Evolutionary conservation across 2,113 vertebrate species (phyloP), one percentile per base, ranked within the genome.

Genomic region (Collichthys lucidus): DNA sequence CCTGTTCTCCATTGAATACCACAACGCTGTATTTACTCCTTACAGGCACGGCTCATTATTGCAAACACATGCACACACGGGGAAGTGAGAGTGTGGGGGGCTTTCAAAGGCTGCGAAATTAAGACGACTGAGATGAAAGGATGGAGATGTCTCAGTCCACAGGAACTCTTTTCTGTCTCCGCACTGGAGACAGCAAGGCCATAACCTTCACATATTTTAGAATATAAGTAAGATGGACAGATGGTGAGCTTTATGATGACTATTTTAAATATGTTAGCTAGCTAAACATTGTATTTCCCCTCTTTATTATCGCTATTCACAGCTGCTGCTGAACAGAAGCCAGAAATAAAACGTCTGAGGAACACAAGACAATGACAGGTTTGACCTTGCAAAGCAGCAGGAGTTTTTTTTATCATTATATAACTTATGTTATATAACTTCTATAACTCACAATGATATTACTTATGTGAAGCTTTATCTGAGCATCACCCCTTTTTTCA

Each of bases 21-120:
- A 73, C 35, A 80, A 77, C 1, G 64, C 35, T 17, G 63, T 20
- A 63, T 84, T 82, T 80, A 82, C 75, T 70, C 22, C 63, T 71
- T 20, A 42, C 69, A 83, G 68, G 66, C 79, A 50, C 69, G 29
- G 24, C 1, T 74, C 66, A 35, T 83, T 89, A 93, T 89, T 80
- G 50, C 76, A 88, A 88, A 86, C 89, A 89, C 69, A 14, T 93
- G 89, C 71, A 53, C 31, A 20, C 64, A 77, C 40, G 35, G 26
- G 20, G 16, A 3, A 44, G 5, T 40, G 29, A 15, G 62, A 64
- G 11, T 20, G 55, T 31, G 44, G 26, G 42, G 35, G 15, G 3
- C n/a, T 64, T 65, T 74, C 14, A 74, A 68, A 75, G 55, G 49
- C 64, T 55, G 17, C 44, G 42, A 72, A 52, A 79, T 31, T 22